These are phyloP conservation scores for Suncus etruscus DNA, from an alignment of 2,113 vertebrate species.

Conservation along the genomic window DNA sequence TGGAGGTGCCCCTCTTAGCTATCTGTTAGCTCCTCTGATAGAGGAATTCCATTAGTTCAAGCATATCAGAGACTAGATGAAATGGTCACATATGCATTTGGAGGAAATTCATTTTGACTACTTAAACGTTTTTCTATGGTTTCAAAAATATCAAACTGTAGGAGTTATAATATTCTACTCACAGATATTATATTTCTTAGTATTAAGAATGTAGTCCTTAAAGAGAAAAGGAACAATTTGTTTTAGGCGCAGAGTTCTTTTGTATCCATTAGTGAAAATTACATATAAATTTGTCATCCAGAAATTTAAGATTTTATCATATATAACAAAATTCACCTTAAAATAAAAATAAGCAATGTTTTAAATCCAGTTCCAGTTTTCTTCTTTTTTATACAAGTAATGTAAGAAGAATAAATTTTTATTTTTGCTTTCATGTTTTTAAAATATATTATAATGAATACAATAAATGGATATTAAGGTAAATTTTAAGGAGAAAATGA, in stretches of 20 bases:
- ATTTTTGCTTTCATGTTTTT: background rate
- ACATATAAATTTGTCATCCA: conserved; percentile 38
- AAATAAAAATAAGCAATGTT: conserved; percentile 28
- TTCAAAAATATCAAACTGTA: conserved; percentile 61
- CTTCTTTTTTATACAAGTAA: background rate
- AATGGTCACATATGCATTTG: background rate
- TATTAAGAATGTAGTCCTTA: conserved; percentile 27
- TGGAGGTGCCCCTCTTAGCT: too few relatives aligned
- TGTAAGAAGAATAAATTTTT: background rate
- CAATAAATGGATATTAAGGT: conserved; percentile 28
- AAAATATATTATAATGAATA: conserved; percentile 29
- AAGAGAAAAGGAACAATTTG: conserved; percentile 4
- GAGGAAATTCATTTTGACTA: background rate
- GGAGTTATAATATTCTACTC: conserved; percentile 30
- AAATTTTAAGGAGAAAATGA: background rate
- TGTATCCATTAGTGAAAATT: conserved; percentile 71
- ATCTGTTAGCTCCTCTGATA: background rate
- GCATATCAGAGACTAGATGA: background rate
- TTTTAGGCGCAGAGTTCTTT: conserved; percentile 54
- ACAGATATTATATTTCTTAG: conserved; percentile 41
- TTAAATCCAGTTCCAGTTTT: conserved; percentile 19
- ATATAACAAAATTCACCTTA: conserved; percentile 50
- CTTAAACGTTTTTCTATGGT: conserved; percentile 19
- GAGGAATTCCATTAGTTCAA: background rate
- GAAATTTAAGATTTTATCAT: conserved; percentile 45